phyloP scores from a whole-genome alignment of 2,113 vertebrate species.

The Cyprinus carpio region DNA sequence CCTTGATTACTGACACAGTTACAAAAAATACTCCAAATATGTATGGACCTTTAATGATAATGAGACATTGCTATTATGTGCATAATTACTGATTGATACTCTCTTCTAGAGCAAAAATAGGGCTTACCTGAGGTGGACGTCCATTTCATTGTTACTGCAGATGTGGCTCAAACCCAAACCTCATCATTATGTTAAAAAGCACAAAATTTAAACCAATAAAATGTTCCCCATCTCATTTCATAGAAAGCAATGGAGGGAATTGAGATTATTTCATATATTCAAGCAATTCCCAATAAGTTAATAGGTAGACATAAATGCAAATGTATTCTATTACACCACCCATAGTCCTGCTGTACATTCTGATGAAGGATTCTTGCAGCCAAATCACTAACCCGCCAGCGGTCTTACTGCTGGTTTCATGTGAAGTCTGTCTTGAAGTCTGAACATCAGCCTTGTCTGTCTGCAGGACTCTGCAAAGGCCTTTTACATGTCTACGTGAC shows the following conservation, averaged over 20 bases:
- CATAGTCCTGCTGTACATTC: constrained; percentile 38
- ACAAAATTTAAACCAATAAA: constrained; percentile 16
- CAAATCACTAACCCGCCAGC: neutral
- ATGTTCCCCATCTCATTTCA: neutral
- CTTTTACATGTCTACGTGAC: constrained; percentile 33
- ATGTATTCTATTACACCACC: constrained; percentile 32
- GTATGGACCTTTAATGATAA: constrained; percentile 52
- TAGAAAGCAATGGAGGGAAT: constrained; percentile 16
- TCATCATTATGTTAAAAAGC: constrained; percentile 39
- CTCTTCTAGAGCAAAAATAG: constrained; percentile 37
- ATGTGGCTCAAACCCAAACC: constrained; percentile 17
- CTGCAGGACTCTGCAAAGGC: constrained; percentile 32
- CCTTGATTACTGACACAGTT: constrained; percentile 76
- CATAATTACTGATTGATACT: constrained; percentile 43
- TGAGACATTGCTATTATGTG: constrained; percentile 21
- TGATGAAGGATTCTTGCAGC: constrained; percentile 15
- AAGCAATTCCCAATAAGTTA: constrained; percentile 76
- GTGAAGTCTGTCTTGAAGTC: neutral
- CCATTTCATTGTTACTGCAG: neutral
- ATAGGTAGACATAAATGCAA: constrained; percentile 68
- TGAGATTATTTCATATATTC: constrained; percentile 55
- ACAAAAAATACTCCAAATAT: constrained; percentile 49
- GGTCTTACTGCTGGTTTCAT: constrained; percentile 4
- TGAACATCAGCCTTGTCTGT: neutral
- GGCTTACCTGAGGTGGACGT: constrained; percentile 63